These are phyloP conservation scores for Rhombomys opimus DNA, from an alignment of 2,113 vertebrate genomes.

Conservation along the genomic window DNA sequence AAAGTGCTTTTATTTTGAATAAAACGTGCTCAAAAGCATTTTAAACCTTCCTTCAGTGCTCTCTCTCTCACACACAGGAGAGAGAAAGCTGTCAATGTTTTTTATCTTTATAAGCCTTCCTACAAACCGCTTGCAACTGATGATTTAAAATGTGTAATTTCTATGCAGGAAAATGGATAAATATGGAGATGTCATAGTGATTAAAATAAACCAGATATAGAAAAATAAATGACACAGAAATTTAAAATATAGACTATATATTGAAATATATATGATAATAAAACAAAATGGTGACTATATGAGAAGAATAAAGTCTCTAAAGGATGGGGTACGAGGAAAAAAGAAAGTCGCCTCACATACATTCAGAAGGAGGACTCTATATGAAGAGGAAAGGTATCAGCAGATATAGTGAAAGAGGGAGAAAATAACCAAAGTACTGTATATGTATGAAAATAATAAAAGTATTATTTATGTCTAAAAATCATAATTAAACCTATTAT, in stretches of 20 bases:
- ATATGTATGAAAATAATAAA: not conserved
- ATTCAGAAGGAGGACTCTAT: not conserved
- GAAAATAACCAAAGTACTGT: not conserved
- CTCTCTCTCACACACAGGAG: not conserved
- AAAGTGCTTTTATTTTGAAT: not conserved
- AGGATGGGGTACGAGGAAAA: not conserved
- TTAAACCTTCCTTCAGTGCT: not conserved
- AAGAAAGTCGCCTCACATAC: not conserved
- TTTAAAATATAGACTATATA: not conserved
- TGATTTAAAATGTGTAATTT: slow-evolving; percentile 38
- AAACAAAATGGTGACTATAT: not conserved
- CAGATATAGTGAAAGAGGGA: not conserved
- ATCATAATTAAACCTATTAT: not conserved
- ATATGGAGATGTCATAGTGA: not conserved
- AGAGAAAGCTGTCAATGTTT: not conserved
- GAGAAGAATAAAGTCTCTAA: not conserved
- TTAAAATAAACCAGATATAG: not conserved
- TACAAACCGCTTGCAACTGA: not conserved
- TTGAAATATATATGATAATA: not conserved
- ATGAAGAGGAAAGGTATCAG: not conserved
- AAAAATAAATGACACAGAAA: not conserved
- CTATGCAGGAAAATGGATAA: not conserved
- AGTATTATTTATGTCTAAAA: too few relatives aligned
- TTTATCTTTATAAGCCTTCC: slow-evolving; percentile 2
- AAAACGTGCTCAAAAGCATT: not conserved